Base-by-base conservation (phyloP, 2,888 invertebrate genomes). In the Oegoconia quadripuncta region DNA sequence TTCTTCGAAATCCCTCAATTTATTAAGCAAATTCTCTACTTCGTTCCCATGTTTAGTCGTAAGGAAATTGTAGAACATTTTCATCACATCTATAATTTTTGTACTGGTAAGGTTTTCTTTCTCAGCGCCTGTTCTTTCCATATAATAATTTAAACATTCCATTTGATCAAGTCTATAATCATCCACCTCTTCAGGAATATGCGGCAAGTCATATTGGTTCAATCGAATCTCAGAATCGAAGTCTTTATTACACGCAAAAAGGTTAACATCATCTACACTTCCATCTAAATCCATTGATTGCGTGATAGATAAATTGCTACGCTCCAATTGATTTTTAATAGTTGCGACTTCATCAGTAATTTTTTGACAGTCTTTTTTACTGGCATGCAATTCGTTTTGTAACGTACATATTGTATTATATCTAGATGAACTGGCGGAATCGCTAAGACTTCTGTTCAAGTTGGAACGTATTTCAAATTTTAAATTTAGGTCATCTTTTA, bases 271-370 rank as follows among this genome's bases (percentile, higher is more conserved):
- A 3, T 55, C 58, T 49, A 79, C 68, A 47, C 72, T 81, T 26
- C 74, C 78, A 50, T 83, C 82, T 35, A 83, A 61, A 32, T 82
- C 79, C 72, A 75, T 68, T 23, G 50, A 49, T 38, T 69, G 65
- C 6, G 34, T 41, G 3, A 77, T 71, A 1, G 80, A 68, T 14
- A 79, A 50, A 52, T 74, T 72, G 38, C 67, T 76, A 20, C 66
- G 64, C 27, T 83, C 78, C 23, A 84, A 64, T 44, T 84, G 81
- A 39, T 74, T 75, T 62, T 81, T 84, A n/a, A 87, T 83, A 5
- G 75, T 79, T 8, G 67, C 73, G 2, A 84, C 77, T 52, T 81
- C 78, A 57, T 84, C 76, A 34, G 77, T 77, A n/a, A 86, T 56
- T 49, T 70, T 75, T 41, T 74, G 74, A 44, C 84, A 87, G 41